A percentile compares a stretch with the other conserved stretches of the same genome.
Conservation (phyloP, 2,113 vertebrate species). For the Laterallus jamaicensis region DNA sequence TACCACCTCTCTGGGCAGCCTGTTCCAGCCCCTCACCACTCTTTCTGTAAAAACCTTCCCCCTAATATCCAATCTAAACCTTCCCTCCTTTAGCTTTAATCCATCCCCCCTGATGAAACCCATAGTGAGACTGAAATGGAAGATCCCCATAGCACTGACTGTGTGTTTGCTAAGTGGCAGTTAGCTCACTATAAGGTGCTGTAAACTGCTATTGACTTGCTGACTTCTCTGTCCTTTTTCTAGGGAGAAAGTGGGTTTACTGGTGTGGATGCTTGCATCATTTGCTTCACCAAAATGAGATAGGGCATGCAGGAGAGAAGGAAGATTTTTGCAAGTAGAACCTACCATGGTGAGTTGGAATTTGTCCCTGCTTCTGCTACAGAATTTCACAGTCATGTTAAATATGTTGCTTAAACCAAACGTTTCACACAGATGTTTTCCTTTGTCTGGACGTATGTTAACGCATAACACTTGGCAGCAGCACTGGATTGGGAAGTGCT, state of each 20-base stretch:
- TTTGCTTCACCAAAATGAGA: slow-evolving; percentile 23
- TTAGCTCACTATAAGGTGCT: neutral
- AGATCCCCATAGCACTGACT: neutral
- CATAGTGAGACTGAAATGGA: neutral
- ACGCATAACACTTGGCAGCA: neutral
- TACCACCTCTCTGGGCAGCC: too few relatives aligned
- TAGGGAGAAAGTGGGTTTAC: slow-evolving; percentile 14
- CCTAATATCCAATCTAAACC: too few relatives aligned
- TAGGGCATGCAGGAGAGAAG: slow-evolving; percentile 4
- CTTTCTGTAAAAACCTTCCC: too few relatives aligned
- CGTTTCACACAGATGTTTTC: neutral
- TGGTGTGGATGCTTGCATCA: neutral
- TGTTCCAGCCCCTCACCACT: too few relatives aligned
- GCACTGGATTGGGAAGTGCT: neutral
- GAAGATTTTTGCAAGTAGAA: neutral
- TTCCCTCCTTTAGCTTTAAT: too few relatives aligned
- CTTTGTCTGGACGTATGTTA: neutral
- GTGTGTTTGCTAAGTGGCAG: neutral
- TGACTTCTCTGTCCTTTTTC: neutral
- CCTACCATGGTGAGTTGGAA: slow-evolving; percentile 50
- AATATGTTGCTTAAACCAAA: neutral
- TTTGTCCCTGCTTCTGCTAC: neutral
- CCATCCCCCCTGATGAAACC: too few relatives aligned
- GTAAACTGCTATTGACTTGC: neutral
- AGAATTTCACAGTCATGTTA: neutral